These are phyloP conservation scores for Lydus trimaculatus DNA, from an alignment of 2,888 invertebrate genomes.

Conservation along the genomic window DNA sequence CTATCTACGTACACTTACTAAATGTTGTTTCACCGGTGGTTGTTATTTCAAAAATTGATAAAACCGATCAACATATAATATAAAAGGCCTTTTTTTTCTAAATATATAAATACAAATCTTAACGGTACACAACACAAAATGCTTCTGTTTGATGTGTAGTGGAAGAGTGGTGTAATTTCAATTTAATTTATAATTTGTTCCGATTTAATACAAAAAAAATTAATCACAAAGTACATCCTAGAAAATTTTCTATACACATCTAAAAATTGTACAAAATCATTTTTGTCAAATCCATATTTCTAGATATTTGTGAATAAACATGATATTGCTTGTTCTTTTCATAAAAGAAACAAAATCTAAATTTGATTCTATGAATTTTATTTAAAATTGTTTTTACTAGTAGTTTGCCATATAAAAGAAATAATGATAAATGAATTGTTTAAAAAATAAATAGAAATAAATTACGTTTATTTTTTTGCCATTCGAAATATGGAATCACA, in stretches of 20 bases:
- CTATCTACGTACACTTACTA: constrained; percentile 33
- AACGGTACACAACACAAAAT: constrained; percentile 4
- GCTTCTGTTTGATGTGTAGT: constrained; percentile 18
- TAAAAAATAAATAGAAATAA: constrained; percentile 31
- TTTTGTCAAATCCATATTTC: constrained; percentile 19
- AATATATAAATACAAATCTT: constrained; percentile 14
- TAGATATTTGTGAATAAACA: constrained; percentile 1
- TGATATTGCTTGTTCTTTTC: background rate
- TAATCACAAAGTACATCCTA: constrained; percentile 22
- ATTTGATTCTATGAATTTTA: background rate
- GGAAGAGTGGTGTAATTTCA: constrained; percentile 17
- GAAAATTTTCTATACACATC: constrained; percentile 11
- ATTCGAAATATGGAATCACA: constrained; percentile 22
- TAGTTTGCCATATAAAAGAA: background rate
- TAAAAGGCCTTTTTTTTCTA: constrained; percentile 20
- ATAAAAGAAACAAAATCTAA: background rate
- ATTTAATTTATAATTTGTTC: constrained; percentile 19
- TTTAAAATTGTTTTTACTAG: background rate
- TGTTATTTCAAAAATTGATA: background rate
- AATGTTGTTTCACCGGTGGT: constrained; percentile 5
- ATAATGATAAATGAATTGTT: constrained; percentile 18
- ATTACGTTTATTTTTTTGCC: constrained; percentile 19
- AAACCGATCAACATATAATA: constrained; percentile 10
- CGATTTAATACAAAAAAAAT: constrained; percentile 20
- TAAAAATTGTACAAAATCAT: constrained; percentile 30